Conservation (phyloP, 2,888 invertebrate species). For the Pachycephus smyrnensis region DNA sequence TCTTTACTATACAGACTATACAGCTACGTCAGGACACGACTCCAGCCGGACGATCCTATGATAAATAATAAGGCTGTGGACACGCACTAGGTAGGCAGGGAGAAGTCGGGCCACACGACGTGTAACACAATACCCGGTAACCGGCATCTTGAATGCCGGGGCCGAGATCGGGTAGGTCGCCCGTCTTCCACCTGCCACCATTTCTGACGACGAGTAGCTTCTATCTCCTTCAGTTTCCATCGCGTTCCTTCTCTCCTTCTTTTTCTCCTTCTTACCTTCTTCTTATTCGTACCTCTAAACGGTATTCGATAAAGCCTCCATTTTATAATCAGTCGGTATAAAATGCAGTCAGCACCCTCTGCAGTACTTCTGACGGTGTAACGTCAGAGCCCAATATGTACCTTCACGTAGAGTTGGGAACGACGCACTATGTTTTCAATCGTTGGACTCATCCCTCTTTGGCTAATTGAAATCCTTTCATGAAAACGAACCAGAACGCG, state of each 20-base stretch:
- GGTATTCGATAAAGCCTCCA: not conserved
- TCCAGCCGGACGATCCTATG: not conserved
- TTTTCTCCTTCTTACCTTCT: not conserved
- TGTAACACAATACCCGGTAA: slow-evolving; percentile 52
- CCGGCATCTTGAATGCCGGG: not conserved
- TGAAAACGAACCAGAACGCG: not conserved
- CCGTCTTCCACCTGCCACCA: slow-evolving; percentile 61
- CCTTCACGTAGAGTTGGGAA: not conserved
- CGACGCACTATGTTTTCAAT: not conserved
- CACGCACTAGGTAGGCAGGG: not conserved
- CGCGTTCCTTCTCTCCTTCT: too few species aligned
- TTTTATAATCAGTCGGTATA: not conserved
- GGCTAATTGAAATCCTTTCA: slow-evolving; percentile 10
- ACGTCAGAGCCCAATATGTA: not conserved
- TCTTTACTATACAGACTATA: not conserved
- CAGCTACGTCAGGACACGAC: not conserved
- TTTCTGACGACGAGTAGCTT: not conserved
- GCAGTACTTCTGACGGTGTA: too few species aligned
- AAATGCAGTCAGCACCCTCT: not conserved
- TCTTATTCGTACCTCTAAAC: slow-evolving; percentile 32
- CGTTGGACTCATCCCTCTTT: not conserved
- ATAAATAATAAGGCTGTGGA: not conserved
- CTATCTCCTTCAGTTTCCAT: not conserved
- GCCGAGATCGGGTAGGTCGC: slow-evolving; percentile 51
- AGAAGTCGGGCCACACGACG: slow-evolving; percentile 8